Evolutionary conservation across 1,140 invertebrate species (phyloP), one percentile per base, ranked within the genome.

Genomic region (Papilio machaon): DNA sequence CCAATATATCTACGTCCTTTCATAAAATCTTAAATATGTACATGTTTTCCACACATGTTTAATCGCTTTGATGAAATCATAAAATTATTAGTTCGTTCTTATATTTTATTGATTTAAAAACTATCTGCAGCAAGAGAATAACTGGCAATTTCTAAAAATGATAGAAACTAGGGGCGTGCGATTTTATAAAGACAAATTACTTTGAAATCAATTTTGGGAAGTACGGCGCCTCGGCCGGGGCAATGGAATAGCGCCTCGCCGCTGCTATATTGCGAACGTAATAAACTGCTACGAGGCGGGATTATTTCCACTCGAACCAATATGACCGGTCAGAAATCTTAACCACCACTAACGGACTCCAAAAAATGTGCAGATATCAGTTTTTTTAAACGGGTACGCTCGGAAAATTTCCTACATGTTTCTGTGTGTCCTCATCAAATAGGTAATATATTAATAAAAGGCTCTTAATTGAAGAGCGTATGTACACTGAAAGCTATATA

Each of bases 181-280:
- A 76, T 82, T 67, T 77, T 76, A 49, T 75, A 79, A 81, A 80
- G 85, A 85, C 83, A 86, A 90, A 90, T 91, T 90, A 90, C 85
- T 87, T 88, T 86, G 87, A 86, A 91, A 90, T 90, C 88, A 91
- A 90, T 90, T 92, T 90, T 81, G 85, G 82, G 82, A 82, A 82
- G 78, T 78, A 82, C 85, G 85, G 81, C 76, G 80, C 84, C 74
- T 52, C 70, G 86, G 83, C 86, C 74, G 67, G 75, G 86, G 84
- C 87, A 88, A 88, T 90, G 85, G 87, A 86, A 84, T 89, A 78
- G 85, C 81, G 86, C 82, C 83, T 84, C 85, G 85, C 80, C 80
- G 82, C 82, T 79, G 77, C 88, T 86, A 90, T 92, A 92, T 90
- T 91, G 89, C 86, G 86, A 90, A 90, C 87, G 90, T 91, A 91